A percentile compares a stretch with the other conserved stretches of the same genome.
Conservation (phyloP, 2,888 invertebrate species). For the Limnephilus lunatus region DNA sequence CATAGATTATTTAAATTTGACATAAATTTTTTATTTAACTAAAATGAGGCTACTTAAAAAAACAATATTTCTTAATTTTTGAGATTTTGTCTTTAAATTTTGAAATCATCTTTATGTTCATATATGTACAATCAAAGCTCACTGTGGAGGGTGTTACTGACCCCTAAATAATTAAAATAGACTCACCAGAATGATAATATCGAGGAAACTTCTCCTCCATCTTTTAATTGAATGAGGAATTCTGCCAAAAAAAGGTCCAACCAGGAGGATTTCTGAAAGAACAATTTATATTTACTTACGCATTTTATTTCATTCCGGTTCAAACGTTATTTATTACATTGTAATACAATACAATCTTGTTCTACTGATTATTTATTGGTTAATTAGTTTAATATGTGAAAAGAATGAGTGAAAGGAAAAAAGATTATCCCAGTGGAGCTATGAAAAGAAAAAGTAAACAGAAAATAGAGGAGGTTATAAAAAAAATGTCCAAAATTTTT, state of each 20-base stretch:
- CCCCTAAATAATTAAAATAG: slow-evolving; percentile 7
- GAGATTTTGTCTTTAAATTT: neutral
- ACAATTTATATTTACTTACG: neutral
- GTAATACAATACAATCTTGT: too few species aligned
- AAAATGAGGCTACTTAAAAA: neutral
- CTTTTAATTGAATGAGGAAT: slow-evolving; percentile 78
- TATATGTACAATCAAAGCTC: neutral
- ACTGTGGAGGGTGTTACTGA: neutral
- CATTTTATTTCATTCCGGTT: too few species aligned
- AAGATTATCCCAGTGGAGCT: too few species aligned
- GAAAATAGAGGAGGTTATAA: too few species aligned
- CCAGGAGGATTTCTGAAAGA: slow-evolving; percentile 81
- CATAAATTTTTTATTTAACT: neutral
- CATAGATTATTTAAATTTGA: neutral
- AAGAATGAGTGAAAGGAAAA: too few species aligned
- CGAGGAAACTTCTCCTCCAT: slow-evolving; percentile 78
- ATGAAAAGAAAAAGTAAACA: too few species aligned
- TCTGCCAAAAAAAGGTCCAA: slow-evolving; percentile 82
- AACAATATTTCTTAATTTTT: neutral
- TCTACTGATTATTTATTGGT: too few species aligned
- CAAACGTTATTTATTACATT: too few species aligned
- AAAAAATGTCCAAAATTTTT: too few species aligned
- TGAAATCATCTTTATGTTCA: neutral
- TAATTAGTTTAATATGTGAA: too few species aligned
- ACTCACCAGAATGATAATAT: slow-evolving; percentile 80